Evolutionary conservation across 2,797 vertebrate species (phyloP), one percentile per base, ranked within the genome.

Genomic region (Cetoscarus ocellatus): DNA sequence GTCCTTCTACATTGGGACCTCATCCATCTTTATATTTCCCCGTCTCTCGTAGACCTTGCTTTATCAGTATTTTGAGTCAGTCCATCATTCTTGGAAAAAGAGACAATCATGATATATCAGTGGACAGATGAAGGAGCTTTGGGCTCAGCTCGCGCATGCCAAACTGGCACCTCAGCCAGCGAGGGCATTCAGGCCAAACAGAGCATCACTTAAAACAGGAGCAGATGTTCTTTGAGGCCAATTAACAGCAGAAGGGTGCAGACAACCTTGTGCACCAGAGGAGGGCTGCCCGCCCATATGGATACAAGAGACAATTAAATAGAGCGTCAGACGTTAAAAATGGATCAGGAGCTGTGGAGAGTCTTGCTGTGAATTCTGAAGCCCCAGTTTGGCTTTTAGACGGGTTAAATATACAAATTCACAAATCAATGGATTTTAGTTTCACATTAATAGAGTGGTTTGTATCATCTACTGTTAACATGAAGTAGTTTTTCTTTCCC

Each of bases 181-280:
- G 48, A 67, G 81, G 67, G 74, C 76, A 69, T 43, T 73, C 70
- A 74, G 75, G 74, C 81, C 81, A 82, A 85, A 70, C 70, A 50
- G 61, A 77, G 80, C 84, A 63, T 83, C 86, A 64, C 70, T 83
- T 86, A 83, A 90, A 91, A 82, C 87, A 75, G 74, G 84, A 91
- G 90, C 92, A 93, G 90, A 92, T 93, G 92, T 92, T 92, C 79
- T 83, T 44, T 70, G 67, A 74, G 68, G 86, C 90, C 86, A 93
- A 93, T 93, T 93, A 93, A 86, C 69, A 80, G 61, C 19, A 10
- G 50, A 75, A 73, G 56, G 70, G 86, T 59, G 68, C 69, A 79
- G 83, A 83, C 83, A 84, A 84, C 84, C 75, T 69, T 58, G 73
- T 67, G 72, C 85, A 82, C 83, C 79, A 62, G 83, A 90, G 88